Conservation (phyloP, 2,888 invertebrate species). For the Halictus ligatus region DNA sequence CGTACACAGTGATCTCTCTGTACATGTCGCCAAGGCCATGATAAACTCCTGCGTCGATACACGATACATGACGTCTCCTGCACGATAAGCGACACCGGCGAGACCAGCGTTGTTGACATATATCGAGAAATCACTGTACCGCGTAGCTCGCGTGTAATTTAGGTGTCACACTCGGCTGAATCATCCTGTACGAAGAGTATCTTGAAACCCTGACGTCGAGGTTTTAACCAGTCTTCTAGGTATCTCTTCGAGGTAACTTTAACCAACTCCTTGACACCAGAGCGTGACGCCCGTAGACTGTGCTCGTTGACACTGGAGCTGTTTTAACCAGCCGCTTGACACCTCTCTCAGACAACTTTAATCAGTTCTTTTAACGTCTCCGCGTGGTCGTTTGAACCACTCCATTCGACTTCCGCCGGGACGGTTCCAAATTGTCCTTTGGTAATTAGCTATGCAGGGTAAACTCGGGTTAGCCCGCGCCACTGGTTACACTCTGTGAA, state of each 20-base stretch:
- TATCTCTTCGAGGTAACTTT: constrained; percentile 5
- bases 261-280: constrained; percentile 19
- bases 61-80: too few species aligned
- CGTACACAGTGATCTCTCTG: too few species aligned
- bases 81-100: too few species aligned
- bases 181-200: neutral
- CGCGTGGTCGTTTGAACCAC: constrained; percentile 1
- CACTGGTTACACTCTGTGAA: neutral
- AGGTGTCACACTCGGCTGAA: neutral
- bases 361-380: constrained; percentile 10
- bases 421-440: constrained; percentile 7
- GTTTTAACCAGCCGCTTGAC: constrained; percentile 18
- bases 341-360: constrained; percentile 11
- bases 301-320: constrained; percentile 16
- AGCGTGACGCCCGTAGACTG: constrained; percentile 1
- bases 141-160: neutral
- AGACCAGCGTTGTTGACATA: too few species aligned
- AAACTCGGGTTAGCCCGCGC: neutral
- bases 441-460: neutral
- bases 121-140: neutral
- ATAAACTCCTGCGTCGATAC: too few species aligned
- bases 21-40: too few species aligned
- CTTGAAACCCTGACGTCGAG: constrained; percentile 6
- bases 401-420: neutral
- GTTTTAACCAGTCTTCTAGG: constrained; percentile 3